Evolutionary conservation across 2,888 invertebrate genomes (phyloP).

Genomic region (Cataglyphis rosenhaueri): DNA sequence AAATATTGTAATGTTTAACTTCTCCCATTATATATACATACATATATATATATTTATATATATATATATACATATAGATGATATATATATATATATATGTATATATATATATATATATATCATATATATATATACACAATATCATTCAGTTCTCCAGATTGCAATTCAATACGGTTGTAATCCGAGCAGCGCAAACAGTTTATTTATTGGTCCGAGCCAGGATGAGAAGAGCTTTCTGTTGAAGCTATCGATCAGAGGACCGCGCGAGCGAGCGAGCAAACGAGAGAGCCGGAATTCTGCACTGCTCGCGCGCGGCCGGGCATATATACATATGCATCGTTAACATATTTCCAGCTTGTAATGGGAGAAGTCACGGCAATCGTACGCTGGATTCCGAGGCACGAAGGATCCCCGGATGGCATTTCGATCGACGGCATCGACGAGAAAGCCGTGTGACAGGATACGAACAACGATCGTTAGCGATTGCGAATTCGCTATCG

Average conservation of each 20-base stretch:
- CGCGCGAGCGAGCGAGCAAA: slow-evolving; percentile 20
- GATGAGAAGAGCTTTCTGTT: slow-evolving; percentile 10
- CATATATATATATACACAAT: neutral
- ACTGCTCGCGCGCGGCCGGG: slow-evolving; percentile 25
- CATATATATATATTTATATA: neutral
- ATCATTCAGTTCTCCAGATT: neutral
- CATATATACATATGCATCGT: slow-evolving; percentile 29
- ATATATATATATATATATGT: no score
- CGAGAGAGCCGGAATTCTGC: neutral
- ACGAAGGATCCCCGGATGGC: neutral
- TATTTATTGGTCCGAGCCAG: neutral
- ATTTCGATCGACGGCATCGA: neutral
- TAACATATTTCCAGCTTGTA: slow-evolving; percentile 62
- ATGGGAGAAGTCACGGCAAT: neutral
- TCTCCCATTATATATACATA: neutral
- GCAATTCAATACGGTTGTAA: neutral
- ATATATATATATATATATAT: neutral
- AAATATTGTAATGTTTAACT: neutral
- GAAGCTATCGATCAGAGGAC: slow-evolving; percentile 43
- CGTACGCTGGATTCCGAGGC: neutral
- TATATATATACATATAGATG: no score
- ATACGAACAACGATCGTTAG: slow-evolving; percentile 2
- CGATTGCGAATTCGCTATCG: neutral
- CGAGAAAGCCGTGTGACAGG: slow-evolving; percentile 7
- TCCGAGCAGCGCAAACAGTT: neutral